Base-by-base conservation (phyloP, 2,113 vertebrate genomes). In the Eudyptes chrysolophus region DNA sequence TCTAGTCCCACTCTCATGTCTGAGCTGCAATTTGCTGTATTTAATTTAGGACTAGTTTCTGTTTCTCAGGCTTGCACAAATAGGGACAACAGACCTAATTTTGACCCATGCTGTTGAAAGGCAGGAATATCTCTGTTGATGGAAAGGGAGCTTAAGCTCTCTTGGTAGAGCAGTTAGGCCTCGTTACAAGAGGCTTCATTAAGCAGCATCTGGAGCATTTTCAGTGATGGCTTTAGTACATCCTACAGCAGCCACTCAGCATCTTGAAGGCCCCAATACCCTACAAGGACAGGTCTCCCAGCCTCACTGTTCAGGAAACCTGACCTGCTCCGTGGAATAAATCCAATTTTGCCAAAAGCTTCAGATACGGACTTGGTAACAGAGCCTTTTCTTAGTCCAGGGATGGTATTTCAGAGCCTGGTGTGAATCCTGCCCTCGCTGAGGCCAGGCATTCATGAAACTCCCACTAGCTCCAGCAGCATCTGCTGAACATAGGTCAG, bases 1-100 rank as follows among this genome's bases (percentile, higher is more conserved):
- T 77, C 78, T 44, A 34, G 30, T 34, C 70, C 65, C 0, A 0
- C 66, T 69, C 88, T 90, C 54, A 30, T 38, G 62, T 24, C 66
- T 83, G 65, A 95, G 62, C 84, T 65, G 49, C 18, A 44, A 19
- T 30, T 71, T 74, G n/a, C 60, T 87, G 68, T 15, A 44, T 71
- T 84, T 90, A 74, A 92, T 88, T 88, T 36, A 84, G 51, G 62
- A 66, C 24, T 62, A 51, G 51, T 64, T 95, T 54, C 38, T 71
- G 30, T 83, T 92, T 46, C 29, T 60, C 1, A 5, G 18, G 29
- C 42, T 92, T 65, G 62, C 0, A 2, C 74, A 80, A 42, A 82
- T 9, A 10, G 38, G n/a, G 38, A 90, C 66, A 80, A 94, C 3
- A 89, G 55, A 84, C 16, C 22, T 54, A 36, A 32, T 62, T 89